phyloP scores from a whole-genome alignment of 2,888 invertebrate genomes.

The Cepaea hortensis region DNA sequence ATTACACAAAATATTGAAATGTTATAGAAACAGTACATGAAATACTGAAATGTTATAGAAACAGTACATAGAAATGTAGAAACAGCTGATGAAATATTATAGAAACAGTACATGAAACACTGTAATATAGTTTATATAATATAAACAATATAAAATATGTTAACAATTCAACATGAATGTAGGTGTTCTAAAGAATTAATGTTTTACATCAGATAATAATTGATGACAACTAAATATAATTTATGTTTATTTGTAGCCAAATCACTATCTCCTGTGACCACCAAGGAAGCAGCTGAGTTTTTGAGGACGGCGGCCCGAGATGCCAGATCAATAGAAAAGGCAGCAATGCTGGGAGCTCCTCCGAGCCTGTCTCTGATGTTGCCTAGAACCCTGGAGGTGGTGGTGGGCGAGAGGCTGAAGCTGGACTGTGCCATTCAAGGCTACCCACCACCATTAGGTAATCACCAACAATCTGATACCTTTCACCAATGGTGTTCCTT shows the following conservation, averaged over 20 bases:
- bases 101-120: background rate
- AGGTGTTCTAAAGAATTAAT: background rate
- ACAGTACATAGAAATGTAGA: too few species aligned
- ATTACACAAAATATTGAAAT: background rate
- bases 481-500: background rate
- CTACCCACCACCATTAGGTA: constrained; percentile 71
- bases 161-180: background rate
- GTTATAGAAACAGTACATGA: background rate
- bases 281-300: constrained; percentile 53
- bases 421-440: constrained; percentile 73
- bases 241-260: constrained; percentile 48
- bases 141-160: background rate
- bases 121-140: background rate
- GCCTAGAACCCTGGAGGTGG: constrained; percentile 68
- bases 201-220: background rate
- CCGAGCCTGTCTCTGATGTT: constrained; percentile 68
- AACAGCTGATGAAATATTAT: background rate
- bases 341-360: constrained; percentile 56
- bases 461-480: background rate
- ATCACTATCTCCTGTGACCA: constrained; percentile 55
- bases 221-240: background rate
- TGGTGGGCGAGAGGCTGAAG: constrained; percentile 71
- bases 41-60: background rate
- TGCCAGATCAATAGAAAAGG: constrained; percentile 41
- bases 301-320: constrained; percentile 30